These are phyloP conservation scores for Platichthys stellatus DNA, from an alignment of 2,113 vertebrate species.

Conservation along the genomic window DNA sequence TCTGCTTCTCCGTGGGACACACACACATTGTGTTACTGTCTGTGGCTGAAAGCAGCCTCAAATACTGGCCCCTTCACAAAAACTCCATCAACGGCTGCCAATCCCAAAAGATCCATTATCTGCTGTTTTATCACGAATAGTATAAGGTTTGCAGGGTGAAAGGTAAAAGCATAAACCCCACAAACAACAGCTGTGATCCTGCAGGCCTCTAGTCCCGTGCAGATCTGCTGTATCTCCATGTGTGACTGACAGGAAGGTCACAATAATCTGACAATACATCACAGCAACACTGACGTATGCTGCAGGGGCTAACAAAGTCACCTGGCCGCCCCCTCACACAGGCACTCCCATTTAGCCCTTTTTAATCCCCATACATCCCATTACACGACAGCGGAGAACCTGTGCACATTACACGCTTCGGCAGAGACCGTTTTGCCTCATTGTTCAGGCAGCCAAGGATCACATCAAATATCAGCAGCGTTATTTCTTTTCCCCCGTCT, in stretches of 20 bases:
- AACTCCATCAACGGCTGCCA: slow-evolving; percentile 11
- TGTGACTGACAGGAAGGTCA: slow-evolving; percentile 69
- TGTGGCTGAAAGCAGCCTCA: slow-evolving; percentile 20
- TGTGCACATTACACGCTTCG: slow-evolving; percentile 62
- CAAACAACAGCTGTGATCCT: neutral
- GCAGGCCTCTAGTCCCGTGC: slow-evolving; percentile 10
- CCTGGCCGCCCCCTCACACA: slow-evolving; percentile 44
- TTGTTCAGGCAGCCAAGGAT: slow-evolving; percentile 59
- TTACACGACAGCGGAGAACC: slow-evolving; percentile 62
- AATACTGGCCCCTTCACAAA: slow-evolving; percentile 9
- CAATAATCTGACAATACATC: slow-evolving; percentile 60
- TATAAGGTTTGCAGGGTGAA: neutral
- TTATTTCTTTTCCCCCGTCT: slow-evolving; percentile 70
- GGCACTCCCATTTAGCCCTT: slow-evolving; percentile 61
- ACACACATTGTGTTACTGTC: slow-evolving; percentile 24
- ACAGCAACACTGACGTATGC: slow-evolving; percentile 30
- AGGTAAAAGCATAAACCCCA: slow-evolving; percentile 1
- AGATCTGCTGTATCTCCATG: slow-evolving; percentile 22
- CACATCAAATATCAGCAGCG: slow-evolving; percentile 71
- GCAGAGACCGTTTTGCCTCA: slow-evolving; percentile 61
- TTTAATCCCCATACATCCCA: slow-evolving; percentile 70
- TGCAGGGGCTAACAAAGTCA: slow-evolving; percentile 58
- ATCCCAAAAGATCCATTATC: slow-evolving; percentile 45
- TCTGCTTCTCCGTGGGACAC: slow-evolving; percentile 44
- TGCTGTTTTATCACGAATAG: neutral